Evolutionary conservation across 1,140 invertebrate genomes (phyloP), one percentile per base, ranked within the genome.

Genomic region (Aphaenogaster ashmeadi): DNA sequence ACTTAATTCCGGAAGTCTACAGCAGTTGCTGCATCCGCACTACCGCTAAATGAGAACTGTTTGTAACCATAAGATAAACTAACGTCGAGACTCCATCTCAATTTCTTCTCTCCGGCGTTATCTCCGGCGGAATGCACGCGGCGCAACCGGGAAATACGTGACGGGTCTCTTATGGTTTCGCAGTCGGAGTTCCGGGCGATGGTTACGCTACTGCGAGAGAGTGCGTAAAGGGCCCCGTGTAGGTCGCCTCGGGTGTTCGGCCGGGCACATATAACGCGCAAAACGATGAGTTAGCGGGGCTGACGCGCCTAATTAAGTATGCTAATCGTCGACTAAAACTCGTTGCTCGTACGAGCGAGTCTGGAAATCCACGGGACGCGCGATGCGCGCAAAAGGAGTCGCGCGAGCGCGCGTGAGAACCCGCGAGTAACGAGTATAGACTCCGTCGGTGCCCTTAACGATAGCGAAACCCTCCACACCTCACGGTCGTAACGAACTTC

Each of bases 261-360:
- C 60, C 83, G 72, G 88, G 83, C 87, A 81, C 87, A 47, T 83
- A 80, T 85, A 89, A 90, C 66, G 81, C 74, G 89, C 62, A 56
- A 88, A 87, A 89, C 89, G 86, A 74, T 84, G 56, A 85, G 77
- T 83, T 83, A 72, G 54, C 41, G 21, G 52, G 50, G 41, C 50
- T 66, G 54, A 90, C 69, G 81, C 85, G 86, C 72, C 78, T 89
- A 92, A 92, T 92, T 92, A 91, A 89, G 89, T 90, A 92, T 92
- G 91, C 86, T 92, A 91, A 92, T 92, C 85, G 74, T 75, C 87
- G 44, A 5, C 66, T 85, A 71, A 88, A 91, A 87, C 84, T 74
- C 72, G 62, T 81, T 67, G 74, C 79, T 84, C 72, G 67, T 84
- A 71, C 47, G 47, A 50, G 58, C 52, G 54, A 85, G 74, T 33